A percentile compares a stretch with the other conserved stretches of the same genome.
phyloP scores from a whole-genome alignment of 2,113 vertebrate genomes.

The Sitta europaea region DNA sequence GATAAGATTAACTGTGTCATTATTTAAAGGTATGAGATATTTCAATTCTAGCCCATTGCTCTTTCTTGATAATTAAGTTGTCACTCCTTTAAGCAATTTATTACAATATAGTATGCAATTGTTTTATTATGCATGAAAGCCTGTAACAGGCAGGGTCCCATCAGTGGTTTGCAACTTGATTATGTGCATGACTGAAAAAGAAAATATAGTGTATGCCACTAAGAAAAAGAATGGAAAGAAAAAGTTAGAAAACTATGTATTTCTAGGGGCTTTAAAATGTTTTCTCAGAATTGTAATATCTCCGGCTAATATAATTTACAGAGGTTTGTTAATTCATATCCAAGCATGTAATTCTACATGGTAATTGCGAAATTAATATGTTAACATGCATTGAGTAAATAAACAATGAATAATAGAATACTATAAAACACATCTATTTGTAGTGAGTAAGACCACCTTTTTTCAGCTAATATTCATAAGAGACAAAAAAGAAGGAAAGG shows the following conservation, averaged over 20 bases:
- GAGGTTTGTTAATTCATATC: not conserved
- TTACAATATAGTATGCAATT: not conserved
- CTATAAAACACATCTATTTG: not conserved
- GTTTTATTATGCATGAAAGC: constrained; percentile 13
- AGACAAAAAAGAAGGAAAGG: not conserved
- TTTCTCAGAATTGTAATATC: not conserved
- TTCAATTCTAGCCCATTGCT: not conserved
- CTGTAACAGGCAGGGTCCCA: not conserved
- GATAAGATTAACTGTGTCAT: constrained; percentile 20
- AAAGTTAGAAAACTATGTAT: not conserved
- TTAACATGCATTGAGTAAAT: not conserved
- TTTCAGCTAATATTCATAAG: not conserved
- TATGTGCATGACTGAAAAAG: not conserved
- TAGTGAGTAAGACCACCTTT: not conserved
- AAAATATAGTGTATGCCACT: not conserved
- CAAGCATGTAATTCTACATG: not conserved
- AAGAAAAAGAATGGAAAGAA: not conserved
- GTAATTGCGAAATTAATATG: not conserved
- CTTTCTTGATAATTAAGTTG: constrained; percentile 24
- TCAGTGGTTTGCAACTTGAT: not conserved
- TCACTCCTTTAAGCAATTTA: constrained; percentile 24
- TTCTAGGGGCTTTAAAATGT: not conserved
- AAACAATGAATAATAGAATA: not conserved
- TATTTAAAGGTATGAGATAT: constrained; percentile 10
- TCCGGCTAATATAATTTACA: not conserved